These are phyloP conservation scores for Lepidonotus clava DNA, from an alignment of 2,888 invertebrate genomes.

Conservation along the genomic window DNA sequence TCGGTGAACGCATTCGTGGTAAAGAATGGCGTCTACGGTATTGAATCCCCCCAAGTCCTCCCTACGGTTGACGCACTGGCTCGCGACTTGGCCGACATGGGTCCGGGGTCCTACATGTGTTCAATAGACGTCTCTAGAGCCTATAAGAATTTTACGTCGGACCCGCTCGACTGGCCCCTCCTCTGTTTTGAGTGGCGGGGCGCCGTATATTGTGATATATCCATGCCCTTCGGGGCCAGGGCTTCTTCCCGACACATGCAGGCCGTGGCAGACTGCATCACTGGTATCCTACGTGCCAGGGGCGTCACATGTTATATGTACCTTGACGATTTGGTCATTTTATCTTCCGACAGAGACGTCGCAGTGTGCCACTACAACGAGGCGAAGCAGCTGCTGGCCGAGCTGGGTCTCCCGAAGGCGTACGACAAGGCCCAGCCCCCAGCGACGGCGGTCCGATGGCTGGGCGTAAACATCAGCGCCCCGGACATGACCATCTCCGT, in stretches of 20 bases:
- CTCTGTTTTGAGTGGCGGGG: not conserved
- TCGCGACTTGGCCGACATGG: not conserved
- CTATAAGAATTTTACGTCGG: not conserved
- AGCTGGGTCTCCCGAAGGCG: not conserved
- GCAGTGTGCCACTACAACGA: not conserved
- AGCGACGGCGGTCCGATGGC: not conserved
- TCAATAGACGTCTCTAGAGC: not conserved
- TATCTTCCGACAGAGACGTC: not conserved
- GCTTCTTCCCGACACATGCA: not conserved
- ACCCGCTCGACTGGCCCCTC: not conserved
- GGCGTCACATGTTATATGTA: not conserved
- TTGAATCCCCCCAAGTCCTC: not conserved
- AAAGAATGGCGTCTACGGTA: not conserved
- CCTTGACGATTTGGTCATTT: not conserved
- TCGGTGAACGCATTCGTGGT: not conserved
- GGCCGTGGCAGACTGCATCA: not conserved
- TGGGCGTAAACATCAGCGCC: not conserved
- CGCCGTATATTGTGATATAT: not conserved
- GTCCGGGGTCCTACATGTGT: not conserved
- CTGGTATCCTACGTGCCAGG: not conserved
- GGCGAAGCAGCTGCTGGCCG: not conserved
- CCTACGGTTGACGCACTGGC: not conserved
- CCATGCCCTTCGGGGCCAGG: not conserved
- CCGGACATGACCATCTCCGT: not conserved
- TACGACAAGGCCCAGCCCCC: not conserved